Evolutionary conservation across 2,797 vertebrate genomes (phyloP).

Genomic region (Champsocephalus esox): DNA sequence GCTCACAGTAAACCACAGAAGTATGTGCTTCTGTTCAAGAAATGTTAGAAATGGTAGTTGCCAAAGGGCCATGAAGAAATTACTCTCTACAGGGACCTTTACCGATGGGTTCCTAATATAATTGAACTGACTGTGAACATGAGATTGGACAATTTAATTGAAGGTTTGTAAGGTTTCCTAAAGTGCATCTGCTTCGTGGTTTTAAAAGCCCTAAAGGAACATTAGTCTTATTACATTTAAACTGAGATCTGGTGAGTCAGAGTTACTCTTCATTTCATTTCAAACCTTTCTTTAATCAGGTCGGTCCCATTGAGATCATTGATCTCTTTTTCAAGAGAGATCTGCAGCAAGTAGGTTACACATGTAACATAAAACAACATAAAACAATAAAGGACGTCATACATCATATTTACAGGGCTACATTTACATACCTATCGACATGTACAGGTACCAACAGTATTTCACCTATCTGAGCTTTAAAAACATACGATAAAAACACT

Average conservation of each 20-base stretch:
- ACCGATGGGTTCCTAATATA: conserved; percentile 50
- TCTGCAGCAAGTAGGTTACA: too few species aligned
- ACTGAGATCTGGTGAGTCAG: conserved; percentile 19
- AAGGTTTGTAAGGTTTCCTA: conserved; percentile 24
- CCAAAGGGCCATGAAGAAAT: conserved; percentile 24
- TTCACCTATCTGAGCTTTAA: too few species aligned
- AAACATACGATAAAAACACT: too few species aligned
- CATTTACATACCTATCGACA: too few species aligned
- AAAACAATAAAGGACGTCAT: too few species aligned
- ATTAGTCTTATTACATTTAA: conserved; percentile 16
- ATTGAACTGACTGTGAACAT: conserved; percentile 39
- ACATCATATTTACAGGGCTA: too few species aligned
- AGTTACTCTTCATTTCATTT: neutral
- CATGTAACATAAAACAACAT: too few species aligned
- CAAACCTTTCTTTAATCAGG: too few species aligned
- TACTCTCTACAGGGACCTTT: conserved; percentile 25
- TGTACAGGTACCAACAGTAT: too few species aligned
- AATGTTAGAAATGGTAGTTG: conserved; percentile 2
- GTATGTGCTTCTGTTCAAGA: conserved; percentile 10
- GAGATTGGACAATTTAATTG: conserved; percentile 36
- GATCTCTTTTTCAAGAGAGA: too few species aligned
- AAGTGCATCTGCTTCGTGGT: conserved; percentile 16
- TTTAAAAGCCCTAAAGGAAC: conserved; percentile 41
- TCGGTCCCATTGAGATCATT: too few species aligned
- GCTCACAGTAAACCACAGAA: conserved; percentile 35